A percentile compares a stretch with the other conserved stretches of the same genome.
Conservation (phyloP, 2,797 vertebrate species). For the Hoplostethus mediterraneus region DNA sequence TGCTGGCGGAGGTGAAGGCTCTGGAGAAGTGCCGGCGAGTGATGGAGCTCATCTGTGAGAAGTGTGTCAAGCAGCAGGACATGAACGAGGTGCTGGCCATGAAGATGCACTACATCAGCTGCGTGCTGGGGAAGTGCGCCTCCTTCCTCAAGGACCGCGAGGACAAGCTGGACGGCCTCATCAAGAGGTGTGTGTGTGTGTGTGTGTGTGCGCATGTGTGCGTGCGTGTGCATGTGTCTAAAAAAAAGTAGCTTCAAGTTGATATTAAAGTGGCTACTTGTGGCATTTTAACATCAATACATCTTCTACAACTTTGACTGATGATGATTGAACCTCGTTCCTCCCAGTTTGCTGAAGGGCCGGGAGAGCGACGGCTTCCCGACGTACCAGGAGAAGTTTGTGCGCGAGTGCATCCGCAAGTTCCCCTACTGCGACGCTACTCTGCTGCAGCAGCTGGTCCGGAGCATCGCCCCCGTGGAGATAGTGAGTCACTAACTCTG, state of each 20-base stretch:
- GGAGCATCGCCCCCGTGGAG: slow-evolving; percentile 96
- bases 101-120: slow-evolving; percentile 99
- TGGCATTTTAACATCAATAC: too few species aligned
- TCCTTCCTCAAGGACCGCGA: slow-evolving; percentile 91
- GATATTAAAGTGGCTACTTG: too few species aligned
- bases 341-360: slow-evolving; percentile 92
- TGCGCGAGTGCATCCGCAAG: slow-evolving; percentile 95
- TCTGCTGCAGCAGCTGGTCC: slow-evolving; percentile 96
- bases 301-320: too few species aligned
- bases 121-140: slow-evolving; percentile 92
- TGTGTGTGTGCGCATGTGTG: neutral
- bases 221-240: too few species aligned
- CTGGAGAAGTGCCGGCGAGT: slow-evolving; percentile 92
- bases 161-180: slow-evolving; percentile 91
- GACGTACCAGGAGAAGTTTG: slow-evolving; percentile 94
- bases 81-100: slow-evolving; percentile 98
- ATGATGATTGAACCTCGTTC: neutral
- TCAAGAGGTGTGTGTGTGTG: slow-evolving; percentile 88
- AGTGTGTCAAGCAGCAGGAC: slow-evolving; percentile 97
- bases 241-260: too few species aligned
- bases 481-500: slow-evolving; percentile 86
- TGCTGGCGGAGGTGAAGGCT: slow-evolving; percentile 89
- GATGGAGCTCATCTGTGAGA: slow-evolving; percentile 97
- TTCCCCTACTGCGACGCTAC: slow-evolving; percentile 97
- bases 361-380: slow-evolving; percentile 93